phyloP scores from a whole-genome alignment of 2,113 vertebrate species.

The Zosterops borbonicus region DNA sequence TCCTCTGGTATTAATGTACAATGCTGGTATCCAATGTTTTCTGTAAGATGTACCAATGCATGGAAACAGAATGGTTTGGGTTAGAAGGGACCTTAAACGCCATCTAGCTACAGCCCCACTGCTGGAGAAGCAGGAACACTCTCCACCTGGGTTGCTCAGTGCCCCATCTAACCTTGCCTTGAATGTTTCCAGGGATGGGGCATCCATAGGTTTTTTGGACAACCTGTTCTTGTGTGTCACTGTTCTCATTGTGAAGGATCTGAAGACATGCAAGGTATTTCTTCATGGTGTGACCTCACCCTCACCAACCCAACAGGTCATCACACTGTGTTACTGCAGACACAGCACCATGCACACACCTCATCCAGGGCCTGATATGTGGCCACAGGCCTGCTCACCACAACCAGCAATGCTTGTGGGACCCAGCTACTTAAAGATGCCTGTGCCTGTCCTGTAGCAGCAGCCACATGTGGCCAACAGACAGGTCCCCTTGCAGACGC shows the following conservation, averaged over 20 bases:
- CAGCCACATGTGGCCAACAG: neutral
- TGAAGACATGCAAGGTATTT: neutral
- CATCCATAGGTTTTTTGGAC: neutral
- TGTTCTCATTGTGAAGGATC: neutral
- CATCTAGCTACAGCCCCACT: neutral
- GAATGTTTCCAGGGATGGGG: neutral
- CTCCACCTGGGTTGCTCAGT: neutral
- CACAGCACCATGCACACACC: neutral
- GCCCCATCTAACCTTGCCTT: neutral
- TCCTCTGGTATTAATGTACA: neutral
- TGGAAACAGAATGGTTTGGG: neutral
- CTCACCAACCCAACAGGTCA: neutral
- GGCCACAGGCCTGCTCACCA: neutral
- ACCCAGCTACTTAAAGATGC: neutral
- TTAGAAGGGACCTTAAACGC: neutral
- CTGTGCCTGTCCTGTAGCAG: neutral
- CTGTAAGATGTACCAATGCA: neutral
- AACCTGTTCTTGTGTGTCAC: neutral
- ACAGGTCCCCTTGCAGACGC: rapidly evolving
- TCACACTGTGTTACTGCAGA: neutral
- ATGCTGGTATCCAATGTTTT: neutral
- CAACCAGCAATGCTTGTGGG: no score
- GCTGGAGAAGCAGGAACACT: neutral
- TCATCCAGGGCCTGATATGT: neutral
- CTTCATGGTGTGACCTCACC: neutral